Evolutionary conservation across 1,140 invertebrate species (phyloP), one percentile per base, ranked within the genome.

Genomic region (Alviniconcha marisindica): DNA sequence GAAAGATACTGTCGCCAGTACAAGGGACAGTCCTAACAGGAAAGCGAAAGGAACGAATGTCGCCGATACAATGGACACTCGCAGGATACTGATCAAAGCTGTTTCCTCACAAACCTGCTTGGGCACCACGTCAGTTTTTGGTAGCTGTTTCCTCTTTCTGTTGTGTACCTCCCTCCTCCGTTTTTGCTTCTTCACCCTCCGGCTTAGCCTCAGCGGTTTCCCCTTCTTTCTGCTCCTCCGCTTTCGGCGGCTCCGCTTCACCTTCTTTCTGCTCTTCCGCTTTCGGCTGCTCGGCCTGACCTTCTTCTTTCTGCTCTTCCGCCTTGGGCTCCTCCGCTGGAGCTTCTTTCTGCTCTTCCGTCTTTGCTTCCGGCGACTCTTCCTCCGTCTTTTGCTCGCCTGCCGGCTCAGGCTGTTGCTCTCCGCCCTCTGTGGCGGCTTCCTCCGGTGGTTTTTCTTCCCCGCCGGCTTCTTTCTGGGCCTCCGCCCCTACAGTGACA

Each of bases 401-500:
- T 60, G 56, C 56, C 24, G 7, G 56, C 56, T n/a, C 56, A 4
- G 7, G 10, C 24, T 60, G 10, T 24, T 60, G 36, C 40, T 83
- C 74, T 36, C 83, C 84, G 54, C 44, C 44, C 54, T 40, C 12
- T 42, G 24, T 54, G n/a, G 40, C 63, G 44, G 73, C 54, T 78
- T 80, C 42, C 15, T 42, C 82, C 24, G 56, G 73, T 56, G 74
- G 1, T 36, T 79, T 69, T 10, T 83, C 48, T 74, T 63, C 33
- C 36, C 42, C 33, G 10, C 18, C 18, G 7, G 56, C 56, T 18
- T 15, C 56, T 18, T 21, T 28, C n/a, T 76, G 33, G n/a, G 54
- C 38, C 38, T 84, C 60, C 4, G 54, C 31, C n/a, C 69, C 63
- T 66, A 83, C 84, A 33, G 79, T 74, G 38, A 63, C 56, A 33